phyloP scores from a whole-genome alignment of 2,888 invertebrate species.

The Pseudococcus longispinus region DNA sequence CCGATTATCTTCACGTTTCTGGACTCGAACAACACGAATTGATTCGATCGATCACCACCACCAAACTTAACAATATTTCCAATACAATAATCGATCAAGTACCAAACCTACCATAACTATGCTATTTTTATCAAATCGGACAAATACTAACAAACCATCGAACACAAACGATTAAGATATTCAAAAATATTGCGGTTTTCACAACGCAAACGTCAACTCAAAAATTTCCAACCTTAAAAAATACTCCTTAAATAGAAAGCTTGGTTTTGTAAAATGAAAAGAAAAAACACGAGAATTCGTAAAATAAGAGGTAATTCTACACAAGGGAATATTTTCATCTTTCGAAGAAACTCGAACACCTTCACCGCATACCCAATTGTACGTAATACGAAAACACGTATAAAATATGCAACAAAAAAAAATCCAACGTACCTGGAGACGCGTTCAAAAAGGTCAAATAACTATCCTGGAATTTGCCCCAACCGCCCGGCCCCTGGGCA shows the following conservation, averaged over 20 bases:
- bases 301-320: slow-evolving; percentile 9
- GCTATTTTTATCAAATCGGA: not conserved
- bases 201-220: slow-evolving; percentile 39
- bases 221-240: slow-evolving; percentile 31
- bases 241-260: not conserved
- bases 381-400: not conserved
- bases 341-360: not conserved
- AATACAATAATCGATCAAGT: not conserved
- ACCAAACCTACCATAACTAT: not conserved
- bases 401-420: slow-evolving; percentile 43
- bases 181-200: slow-evolving; percentile 28
- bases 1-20: too few relatives aligned
- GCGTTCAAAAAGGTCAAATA: slow-evolving; percentile 64
- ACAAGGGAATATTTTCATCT: not conserved
- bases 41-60: not conserved
- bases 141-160: not conserved
- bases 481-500: slow-evolving; percentile 67
- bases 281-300: not conserved
- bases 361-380: slow-evolving; percentile 36
- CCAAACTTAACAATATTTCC: not conserved
- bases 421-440: slow-evolving; percentile 61
- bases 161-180: not conserved
- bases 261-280: too few relatives aligned
- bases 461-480: slow-evolving; percentile 66
- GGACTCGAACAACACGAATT: not conserved